These are phyloP conservation scores for Gnatocerus cornutus DNA, from an alignment of 2,888 invertebrate species.

Conservation along the genomic window DNA sequence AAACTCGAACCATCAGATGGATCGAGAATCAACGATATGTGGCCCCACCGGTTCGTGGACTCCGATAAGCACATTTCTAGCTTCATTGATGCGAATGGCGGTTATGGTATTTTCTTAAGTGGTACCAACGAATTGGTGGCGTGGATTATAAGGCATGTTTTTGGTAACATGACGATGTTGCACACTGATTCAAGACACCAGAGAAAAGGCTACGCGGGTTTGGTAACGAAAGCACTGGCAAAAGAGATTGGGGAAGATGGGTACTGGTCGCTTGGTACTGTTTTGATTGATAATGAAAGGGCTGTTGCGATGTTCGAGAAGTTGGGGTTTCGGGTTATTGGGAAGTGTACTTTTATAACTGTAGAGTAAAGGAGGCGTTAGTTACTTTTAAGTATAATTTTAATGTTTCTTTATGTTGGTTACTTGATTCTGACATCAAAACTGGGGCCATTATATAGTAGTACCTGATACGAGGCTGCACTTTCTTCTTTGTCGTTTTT, in stretches of 20 bases:
- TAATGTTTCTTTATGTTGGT: too few species aligned
- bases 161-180: constrained; percentile 65
- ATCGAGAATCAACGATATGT: constrained; percentile 65
- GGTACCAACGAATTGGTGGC: constrained; percentile 64
- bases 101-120: constrained; percentile 67
- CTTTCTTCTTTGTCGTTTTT: neutral
- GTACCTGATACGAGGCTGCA: constrained; percentile 18
- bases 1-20: constrained; percentile 56
- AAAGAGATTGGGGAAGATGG: constrained; percentile 65
- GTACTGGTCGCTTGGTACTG: constrained; percentile 61
- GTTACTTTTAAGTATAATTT: too few species aligned
- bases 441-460: constrained; percentile 8
- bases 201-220: constrained; percentile 66
- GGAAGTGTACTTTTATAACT: constrained; percentile 1
- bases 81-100: constrained; percentile 65
- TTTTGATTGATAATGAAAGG: constrained; percentile 62
- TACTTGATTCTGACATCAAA: constrained; percentile 10
- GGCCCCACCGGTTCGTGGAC: constrained; percentile 65
- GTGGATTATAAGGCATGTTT: constrained; percentile 66
- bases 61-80: constrained; percentile 60
- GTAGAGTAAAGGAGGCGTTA: neutral
- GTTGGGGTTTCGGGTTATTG: constrained; percentile 59
- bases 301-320: constrained; percentile 65
- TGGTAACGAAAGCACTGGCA: constrained; percentile 63
- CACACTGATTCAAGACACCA: constrained; percentile 66